Percentiles rank a stretch among this genome's conserved stretches.
Evolutionary conservation across 2,797 vertebrate species (phyloP).

Genomic region (Apodemus agrarius): DNA sequence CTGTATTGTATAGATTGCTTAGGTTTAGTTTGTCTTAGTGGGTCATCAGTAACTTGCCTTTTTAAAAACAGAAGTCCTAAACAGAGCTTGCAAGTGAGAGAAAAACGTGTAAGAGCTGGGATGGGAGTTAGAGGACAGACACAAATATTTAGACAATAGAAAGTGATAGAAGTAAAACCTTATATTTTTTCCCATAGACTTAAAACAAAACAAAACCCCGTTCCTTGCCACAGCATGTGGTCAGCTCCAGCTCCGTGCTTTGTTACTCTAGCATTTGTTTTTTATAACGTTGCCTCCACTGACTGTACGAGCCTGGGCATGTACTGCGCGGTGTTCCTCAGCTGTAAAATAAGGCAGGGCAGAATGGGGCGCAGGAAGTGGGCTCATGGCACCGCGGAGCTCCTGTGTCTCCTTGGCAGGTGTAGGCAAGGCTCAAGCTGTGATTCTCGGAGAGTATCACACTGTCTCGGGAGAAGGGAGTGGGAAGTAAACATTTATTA

Average conservation of each 20-base stretch:
- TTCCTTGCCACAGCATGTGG: neutral
- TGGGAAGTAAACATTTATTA: slow-evolving; percentile 47
- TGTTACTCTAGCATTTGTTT: slow-evolving; percentile 12
- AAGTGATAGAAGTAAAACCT: neutral
- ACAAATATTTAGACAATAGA: slow-evolving; percentile 47
- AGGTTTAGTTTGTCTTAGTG: neutral
- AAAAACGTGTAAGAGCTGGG: neutral
- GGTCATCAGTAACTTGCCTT: neutral
- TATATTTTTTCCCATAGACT: neutral
- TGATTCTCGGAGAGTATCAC: slow-evolving; percentile 9
- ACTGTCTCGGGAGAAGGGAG: neutral
- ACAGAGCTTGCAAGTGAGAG: neutral
- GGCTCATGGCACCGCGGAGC: neutral
- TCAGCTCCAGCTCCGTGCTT: neutral
- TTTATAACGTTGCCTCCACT: slow-evolving; percentile 14
- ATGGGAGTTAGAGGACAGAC: neutral
- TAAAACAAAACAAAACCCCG: neutral
- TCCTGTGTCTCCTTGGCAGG: slow-evolving; percentile 3
- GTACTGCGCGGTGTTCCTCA: neutral
- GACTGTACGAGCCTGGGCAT: neutral
- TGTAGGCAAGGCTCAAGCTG: neutral
- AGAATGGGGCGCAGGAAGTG: neutral
- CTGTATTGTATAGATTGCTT: neutral
- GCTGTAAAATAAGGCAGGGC: neutral
- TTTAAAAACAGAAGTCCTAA: slow-evolving; percentile 9